These are phyloP conservation scores for Tokudaia tokunoshimensis DNA, from an alignment of 2,797 vertebrate genomes.

Conservation along the genomic window DNA sequence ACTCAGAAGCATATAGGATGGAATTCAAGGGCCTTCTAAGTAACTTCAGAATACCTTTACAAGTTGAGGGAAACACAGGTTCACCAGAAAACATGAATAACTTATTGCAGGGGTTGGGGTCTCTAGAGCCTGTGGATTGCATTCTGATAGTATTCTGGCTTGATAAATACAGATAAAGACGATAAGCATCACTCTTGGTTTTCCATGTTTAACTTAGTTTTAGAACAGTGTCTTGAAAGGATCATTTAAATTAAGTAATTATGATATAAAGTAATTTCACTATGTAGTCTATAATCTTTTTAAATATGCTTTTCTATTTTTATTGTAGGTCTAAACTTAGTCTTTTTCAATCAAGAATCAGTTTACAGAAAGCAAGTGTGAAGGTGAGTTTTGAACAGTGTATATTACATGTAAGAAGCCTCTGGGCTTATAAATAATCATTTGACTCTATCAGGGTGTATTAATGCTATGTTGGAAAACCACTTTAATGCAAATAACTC, in stretches of 20 bases:
- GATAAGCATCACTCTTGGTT: conserved; percentile 15
- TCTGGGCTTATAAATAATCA: conserved; percentile 38
- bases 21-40: neutral
- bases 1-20: neutral
- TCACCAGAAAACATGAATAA: conserved; percentile 23
- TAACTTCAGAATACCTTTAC: neutral
- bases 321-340: conserved; percentile 96
- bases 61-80: neutral
- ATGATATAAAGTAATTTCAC: conserved; percentile 48
- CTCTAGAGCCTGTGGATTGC: neutral
- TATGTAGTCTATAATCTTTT: conserved; percentile 57
- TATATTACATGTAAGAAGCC: conserved; percentile 55
- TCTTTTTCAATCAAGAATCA: conserved; percentile 99
- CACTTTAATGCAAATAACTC: conserved; percentile 52
- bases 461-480: conserved; percentile 57
- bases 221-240: conserved; percentile 40
- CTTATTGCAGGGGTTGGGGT: conserved; percentile 12
- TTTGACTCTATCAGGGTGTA: conserved; percentile 19
- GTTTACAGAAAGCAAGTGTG: conserved; percentile 99
- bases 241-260: neutral
- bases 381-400: conserved; percentile 92
- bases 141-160: neutral
- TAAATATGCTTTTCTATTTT: conserved; percentile 69
- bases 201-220: conserved; percentile 47
- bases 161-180: neutral